These are phyloP conservation scores for Oegoconia quadripuncta DNA, from an alignment of 2,888 invertebrate genomes.

Conservation along the genomic window DNA sequence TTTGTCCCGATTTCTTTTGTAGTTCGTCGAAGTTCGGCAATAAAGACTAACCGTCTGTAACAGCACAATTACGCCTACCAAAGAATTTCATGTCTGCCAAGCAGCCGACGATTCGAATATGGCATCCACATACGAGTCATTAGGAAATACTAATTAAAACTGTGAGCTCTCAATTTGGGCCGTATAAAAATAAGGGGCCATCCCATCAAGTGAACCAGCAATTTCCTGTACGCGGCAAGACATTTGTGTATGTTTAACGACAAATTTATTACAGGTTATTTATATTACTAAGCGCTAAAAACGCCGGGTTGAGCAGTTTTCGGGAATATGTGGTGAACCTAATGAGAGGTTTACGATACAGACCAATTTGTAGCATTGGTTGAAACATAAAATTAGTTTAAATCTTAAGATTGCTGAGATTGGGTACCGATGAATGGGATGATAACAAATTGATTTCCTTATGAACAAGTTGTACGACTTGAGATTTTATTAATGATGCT, in stretches of 20 bases:
- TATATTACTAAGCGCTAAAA: slow-evolving; percentile 36
- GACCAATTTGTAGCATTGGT: slow-evolving; percentile 28
- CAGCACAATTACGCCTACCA: too few species aligned
- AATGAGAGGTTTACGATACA: slow-evolving; percentile 9
- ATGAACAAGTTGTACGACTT: too few species aligned
- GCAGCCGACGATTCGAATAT: too few species aligned
- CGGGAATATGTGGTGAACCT: slow-evolving; percentile 24
- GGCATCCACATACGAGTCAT: slow-evolving; percentile 17
- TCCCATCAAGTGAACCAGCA: slow-evolving; percentile 23
- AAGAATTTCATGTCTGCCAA: too few species aligned
- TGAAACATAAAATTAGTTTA: slow-evolving; percentile 28
- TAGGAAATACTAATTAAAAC: slow-evolving; percentile 47
- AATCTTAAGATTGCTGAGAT: slow-evolving; percentile 8
- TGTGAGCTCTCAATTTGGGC: slow-evolving; percentile 36
- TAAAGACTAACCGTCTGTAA: neutral
- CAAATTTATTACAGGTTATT: slow-evolving; percentile 50
- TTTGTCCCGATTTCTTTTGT: slow-evolving; percentile 38
- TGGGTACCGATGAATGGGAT: too few species aligned
- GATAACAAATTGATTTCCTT: too few species aligned
- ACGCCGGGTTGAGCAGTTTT: slow-evolving; percentile 26
- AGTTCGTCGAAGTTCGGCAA: slow-evolving; percentile 18
- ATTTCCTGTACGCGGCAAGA: slow-evolving; percentile 43
- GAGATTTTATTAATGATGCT: too few species aligned
- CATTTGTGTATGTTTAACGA: slow-evolving; percentile 36
- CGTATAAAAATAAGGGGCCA: slow-evolving; percentile 35